Conservation (phyloP, 1,140 invertebrate species). For the Platyura marginata region DNA sequence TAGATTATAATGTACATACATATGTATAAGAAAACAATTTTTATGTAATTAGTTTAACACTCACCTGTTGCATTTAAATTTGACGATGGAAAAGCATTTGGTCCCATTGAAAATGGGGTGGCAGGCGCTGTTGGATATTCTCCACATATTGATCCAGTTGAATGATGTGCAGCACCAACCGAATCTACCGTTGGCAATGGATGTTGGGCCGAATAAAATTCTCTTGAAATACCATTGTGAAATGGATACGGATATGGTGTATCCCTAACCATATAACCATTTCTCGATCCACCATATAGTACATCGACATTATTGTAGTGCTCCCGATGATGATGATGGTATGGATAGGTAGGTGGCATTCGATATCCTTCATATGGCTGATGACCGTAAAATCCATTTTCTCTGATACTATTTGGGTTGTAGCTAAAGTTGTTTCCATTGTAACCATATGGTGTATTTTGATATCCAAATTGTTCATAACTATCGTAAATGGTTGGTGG, state of each 20-base stretch:
- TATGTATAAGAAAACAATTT: no score
- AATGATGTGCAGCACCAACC: conserved; percentile 1
- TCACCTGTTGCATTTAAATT: neutral
- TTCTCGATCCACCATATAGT: conserved; percentile 1
- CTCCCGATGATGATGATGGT: conserved; percentile 3
- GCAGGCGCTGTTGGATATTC: conserved; percentile 1
- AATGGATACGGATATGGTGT: neutral
- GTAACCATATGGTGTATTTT: neutral
- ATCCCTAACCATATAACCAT: neutral
- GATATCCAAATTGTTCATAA: neutral
- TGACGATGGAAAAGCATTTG: neutral
- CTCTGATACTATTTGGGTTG: neutral
- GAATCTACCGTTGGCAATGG: neutral
- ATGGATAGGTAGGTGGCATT: conserved; percentile 7
- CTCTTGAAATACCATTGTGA: neutral
- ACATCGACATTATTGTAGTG: neutral
- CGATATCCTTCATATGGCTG: conserved; percentile 6
- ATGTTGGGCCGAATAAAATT: neutral
- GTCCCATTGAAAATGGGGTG: neutral
- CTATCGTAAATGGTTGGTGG: neutral
- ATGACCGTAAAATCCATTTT: neutral
- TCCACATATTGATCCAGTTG: conserved; percentile 1
- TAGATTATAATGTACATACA: no score
- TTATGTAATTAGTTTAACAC: no score
- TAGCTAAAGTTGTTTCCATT: neutral